These are phyloP conservation scores for Ochropleura leucogaster DNA, from an alignment of 2,888 invertebrate genomes.

Conservation along the genomic window DNA sequence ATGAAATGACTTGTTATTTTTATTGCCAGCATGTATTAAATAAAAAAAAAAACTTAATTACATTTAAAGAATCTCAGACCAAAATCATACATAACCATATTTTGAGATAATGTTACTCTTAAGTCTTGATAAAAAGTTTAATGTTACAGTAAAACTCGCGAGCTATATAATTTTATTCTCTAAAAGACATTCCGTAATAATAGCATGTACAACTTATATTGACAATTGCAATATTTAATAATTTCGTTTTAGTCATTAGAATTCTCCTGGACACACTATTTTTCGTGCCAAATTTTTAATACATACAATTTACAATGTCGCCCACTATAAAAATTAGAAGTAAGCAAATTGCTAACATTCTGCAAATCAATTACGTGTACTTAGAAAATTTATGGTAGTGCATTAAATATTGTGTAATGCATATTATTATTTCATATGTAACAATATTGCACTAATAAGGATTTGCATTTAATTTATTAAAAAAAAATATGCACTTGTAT, in stretches of 20 bases:
- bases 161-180: neutral
- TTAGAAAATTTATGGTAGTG: conserved; percentile 12
- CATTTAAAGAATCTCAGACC: conserved; percentile 30
- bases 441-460: neutral
- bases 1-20: conserved; percentile 12
- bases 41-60: neutral
- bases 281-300: conserved; percentile 55
- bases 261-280: conserved; percentile 23
- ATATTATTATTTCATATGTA: conserved; percentile 2
- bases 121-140: conserved; percentile 13
- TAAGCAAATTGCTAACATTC: conserved; percentile 15
- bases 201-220: neutral
- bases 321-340: neutral
- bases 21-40: conserved; percentile 21
- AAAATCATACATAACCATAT: conserved; percentile 14
- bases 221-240: conserved; percentile 8
- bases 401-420: conserved; percentile 2
- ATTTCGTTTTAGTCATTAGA: conserved; percentile 7
- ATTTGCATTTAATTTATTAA: neutral
- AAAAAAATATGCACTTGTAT: too few species aligned
- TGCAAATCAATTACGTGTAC: conserved; percentile 18
- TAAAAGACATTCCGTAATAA: conserved; percentile 43
- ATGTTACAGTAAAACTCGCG: neutral
- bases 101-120: conserved; percentile 20
- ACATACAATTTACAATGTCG: conserved; percentile 10